A percentile compares a stretch with the other conserved stretches of the same genome.
Conservation (phyloP, 2,113 vertebrate species). For the Ellobius talpinus region DNA sequence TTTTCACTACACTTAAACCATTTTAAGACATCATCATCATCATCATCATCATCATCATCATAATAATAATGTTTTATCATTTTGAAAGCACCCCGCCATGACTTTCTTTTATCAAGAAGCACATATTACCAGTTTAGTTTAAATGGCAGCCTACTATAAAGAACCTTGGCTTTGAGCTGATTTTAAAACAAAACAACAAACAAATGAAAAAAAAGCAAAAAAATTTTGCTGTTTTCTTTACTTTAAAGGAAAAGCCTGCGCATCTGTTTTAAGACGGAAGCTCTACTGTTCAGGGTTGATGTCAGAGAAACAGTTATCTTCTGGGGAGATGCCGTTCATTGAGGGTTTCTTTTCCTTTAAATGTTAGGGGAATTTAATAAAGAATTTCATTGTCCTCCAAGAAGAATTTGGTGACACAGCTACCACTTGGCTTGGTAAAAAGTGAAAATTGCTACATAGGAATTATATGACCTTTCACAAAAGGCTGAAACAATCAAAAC, state of each 20-base stretch:
- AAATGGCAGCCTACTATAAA: conserved; percentile 15
- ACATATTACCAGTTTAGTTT: conserved; percentile 27
- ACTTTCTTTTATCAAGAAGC: conserved; percentile 37
- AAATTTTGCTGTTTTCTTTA: not conserved
- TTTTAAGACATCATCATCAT: not conserved
- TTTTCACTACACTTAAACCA: conserved; percentile 29
- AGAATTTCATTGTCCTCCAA: not conserved
- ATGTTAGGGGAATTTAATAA: conserved; percentile 25
- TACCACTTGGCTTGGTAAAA: conserved; percentile 39
- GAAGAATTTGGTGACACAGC: not conserved
- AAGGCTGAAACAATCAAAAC: not conserved
- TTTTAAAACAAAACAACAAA: conserved; percentile 28
- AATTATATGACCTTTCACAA: not conserved
- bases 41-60: not conserved
- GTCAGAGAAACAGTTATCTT: conserved; percentile 40
- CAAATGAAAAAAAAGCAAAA: not conserved
- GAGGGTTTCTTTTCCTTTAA: conserved; percentile 10
- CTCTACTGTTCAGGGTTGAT: not conserved
- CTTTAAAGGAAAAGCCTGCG: not conserved
- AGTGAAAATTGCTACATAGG: conserved; percentile 25
- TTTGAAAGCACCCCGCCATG: not conserved
- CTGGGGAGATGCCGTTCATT: not conserved
- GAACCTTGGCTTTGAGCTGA: conserved; percentile 18
- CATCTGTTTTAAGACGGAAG: not conserved
- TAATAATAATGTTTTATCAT: not conserved